Evolutionary conservation across 2,888 invertebrate genomes (phyloP).

Genomic region (Andrena dorsata): DNA sequence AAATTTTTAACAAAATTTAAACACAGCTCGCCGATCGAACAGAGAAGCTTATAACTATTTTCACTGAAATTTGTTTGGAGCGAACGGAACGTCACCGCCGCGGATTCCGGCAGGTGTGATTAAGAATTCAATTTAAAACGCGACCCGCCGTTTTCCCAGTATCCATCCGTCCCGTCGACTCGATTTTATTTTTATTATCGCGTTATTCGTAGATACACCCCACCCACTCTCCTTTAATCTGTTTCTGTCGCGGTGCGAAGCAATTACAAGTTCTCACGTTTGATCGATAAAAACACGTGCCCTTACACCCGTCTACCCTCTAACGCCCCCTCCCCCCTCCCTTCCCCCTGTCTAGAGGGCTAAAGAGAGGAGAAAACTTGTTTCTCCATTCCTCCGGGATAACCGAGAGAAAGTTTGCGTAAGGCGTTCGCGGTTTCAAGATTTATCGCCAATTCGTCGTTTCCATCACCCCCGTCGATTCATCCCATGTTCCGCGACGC

Average conservation of each 20-base stretch:
- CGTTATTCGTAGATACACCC: background rate
- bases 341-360: too few relatives aligned
- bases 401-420: constrained; percentile 4
- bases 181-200: constrained; percentile 23
- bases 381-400: background rate
- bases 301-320: too few relatives aligned
- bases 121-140: constrained; percentile 36
- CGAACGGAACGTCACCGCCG: background rate
- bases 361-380: background rate
- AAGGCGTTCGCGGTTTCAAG: constrained; percentile 3
- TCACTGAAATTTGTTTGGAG: too few relatives aligned
- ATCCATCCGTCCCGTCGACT: background rate
- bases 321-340: too few relatives aligned
- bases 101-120: constrained; percentile 11
- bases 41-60: too few relatives aligned
- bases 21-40: too few relatives aligned
- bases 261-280: constrained; percentile 35
- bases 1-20: too few relatives aligned
- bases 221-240: background rate
- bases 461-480: background rate
- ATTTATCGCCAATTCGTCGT: constrained; percentile 12
- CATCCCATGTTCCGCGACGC: constrained; percentile 3
- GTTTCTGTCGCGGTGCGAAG: background rate
- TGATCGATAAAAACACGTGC: constrained; percentile 28
- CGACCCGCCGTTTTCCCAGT: background rate